Conservation (phyloP, 2,113 vertebrate species). For the Spea multiplicata region DNA sequence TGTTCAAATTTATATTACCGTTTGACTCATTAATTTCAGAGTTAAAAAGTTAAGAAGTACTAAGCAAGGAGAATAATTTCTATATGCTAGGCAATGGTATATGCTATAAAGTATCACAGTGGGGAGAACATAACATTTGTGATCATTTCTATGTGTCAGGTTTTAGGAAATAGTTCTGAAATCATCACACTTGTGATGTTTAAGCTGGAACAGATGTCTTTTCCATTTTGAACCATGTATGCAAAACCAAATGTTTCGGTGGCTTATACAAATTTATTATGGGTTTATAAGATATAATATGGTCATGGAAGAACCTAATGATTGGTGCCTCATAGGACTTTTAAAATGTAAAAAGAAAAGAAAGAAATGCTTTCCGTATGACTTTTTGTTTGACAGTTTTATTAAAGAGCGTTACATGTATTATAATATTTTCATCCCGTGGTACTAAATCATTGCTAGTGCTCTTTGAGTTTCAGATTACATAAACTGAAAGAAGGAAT, state of each 20-base stretch:
- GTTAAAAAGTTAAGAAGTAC: too few species aligned
- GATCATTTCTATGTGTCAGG: conserved; percentile 10
- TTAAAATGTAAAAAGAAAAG: not conserved
- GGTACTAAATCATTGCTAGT: not conserved
- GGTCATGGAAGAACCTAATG: not conserved
- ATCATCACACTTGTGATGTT: conserved; percentile 35
- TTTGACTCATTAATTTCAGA: too few species aligned
- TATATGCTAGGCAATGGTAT: too few species aligned
- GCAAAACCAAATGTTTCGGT: conserved; percentile 6
- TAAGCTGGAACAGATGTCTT: conserved; percentile 33
- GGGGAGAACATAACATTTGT: conserved; percentile 6
- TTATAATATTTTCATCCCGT: not conserved
- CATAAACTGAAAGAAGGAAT: not conserved
- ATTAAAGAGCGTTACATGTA: not conserved
- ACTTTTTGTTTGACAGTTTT: not conserved
- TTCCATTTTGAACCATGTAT: conserved; percentile 11
- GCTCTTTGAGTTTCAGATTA: not conserved
- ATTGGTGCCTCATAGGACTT: not conserved
- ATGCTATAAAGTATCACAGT: conserved; percentile 20
- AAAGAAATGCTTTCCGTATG: not conserved
- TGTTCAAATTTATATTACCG: too few species aligned
- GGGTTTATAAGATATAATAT: not conserved
- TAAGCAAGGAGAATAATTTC: too few species aligned
- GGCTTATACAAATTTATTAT: conserved; percentile 19
- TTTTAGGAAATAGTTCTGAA: conserved; percentile 33